phyloP scores from a whole-genome alignment of 2,888 invertebrate species.

The Pachliopta kotzebuea region DNA sequence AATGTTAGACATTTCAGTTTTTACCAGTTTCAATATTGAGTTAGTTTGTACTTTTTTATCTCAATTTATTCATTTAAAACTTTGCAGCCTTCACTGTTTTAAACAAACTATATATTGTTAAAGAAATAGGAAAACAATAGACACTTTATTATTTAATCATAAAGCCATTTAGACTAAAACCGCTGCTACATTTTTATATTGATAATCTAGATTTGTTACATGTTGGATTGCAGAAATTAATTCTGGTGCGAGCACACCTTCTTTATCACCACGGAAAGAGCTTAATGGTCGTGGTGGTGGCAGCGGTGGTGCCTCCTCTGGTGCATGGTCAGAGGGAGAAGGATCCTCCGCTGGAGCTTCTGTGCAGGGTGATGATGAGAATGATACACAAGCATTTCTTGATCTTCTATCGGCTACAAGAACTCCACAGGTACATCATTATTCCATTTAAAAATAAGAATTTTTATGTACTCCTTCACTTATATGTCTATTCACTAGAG shows the following conservation, averaged over 20 bases:
- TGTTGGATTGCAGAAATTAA: constrained; percentile 53
- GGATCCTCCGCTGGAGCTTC: constrained; percentile 87
- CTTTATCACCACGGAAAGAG: constrained; percentile 86
- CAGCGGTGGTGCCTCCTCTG: constrained; percentile 83
- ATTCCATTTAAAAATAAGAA: not conserved
- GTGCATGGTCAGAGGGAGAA: constrained; percentile 86
- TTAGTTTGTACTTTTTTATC: not conserved
- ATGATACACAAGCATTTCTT: constrained; percentile 83
- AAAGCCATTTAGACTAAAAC: too few species aligned
- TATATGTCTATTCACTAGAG: too few species aligned
- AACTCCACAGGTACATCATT: constrained; percentile 82
- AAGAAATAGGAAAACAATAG: too few species aligned
- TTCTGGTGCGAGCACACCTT: constrained; percentile 81
- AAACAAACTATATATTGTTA: too few species aligned
- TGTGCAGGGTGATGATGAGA: constrained; percentile 87
- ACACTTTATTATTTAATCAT: too few species aligned
- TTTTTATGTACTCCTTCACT: not conserved
- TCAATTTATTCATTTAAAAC: not conserved
- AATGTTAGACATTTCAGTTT: too few species aligned
- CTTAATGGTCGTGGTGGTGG: constrained; percentile 75
- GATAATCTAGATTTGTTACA: not conserved
- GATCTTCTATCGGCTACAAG: constrained; percentile 88
- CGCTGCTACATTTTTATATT: not conserved
- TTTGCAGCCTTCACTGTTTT: too few species aligned
- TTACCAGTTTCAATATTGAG: too few species aligned